These are phyloP conservation scores for Parnassius smintheus DNA, from an alignment of 2,888 invertebrate genomes.

Conservation along the genomic window DNA sequence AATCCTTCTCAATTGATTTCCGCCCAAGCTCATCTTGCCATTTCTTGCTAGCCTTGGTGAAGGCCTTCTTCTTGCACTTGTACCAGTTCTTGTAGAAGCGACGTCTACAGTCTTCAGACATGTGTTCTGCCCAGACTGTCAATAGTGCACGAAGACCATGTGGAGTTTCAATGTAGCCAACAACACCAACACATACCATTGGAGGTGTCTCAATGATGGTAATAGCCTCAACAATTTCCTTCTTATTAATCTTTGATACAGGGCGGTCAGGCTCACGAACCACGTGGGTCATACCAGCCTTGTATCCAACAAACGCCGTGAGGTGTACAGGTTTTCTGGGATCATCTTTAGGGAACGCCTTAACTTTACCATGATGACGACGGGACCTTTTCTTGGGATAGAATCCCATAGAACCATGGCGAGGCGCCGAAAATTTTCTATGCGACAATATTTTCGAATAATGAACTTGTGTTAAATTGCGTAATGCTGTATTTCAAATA, in stretches of 20 bases:
- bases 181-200: constrained; percentile 98
- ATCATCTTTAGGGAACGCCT: constrained; percentile 99
- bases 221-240: constrained; percentile 99
- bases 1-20: constrained; percentile 97
- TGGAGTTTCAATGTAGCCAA: constrained; percentile 99
- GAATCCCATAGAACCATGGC: constrained; percentile 99
- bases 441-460: constrained; percentile 87
- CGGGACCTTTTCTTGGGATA: constrained; percentile 98
- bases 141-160: constrained; percentile 96
- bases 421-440: constrained; percentile 99
- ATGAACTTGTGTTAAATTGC: too few relatives aligned
- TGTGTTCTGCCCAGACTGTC: constrained; percentile 99
- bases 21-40: constrained; percentile 99
- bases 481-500: too few relatives aligned
- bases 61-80: constrained; percentile 99
- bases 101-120: constrained; percentile 98
- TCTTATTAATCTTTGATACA: constrained; percentile 99
- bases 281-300: constrained; percentile 99
- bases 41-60: constrained; percentile 98
- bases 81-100: constrained; percentile 99
- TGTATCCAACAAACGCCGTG: constrained; percentile 98
- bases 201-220: constrained; percentile 99
- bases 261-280: constrained; percentile 99
- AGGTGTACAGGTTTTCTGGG: constrained; percentile 97
- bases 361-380: constrained; percentile 98